Evolutionary conservation across 2,113 vertebrate species (phyloP), one percentile per base, ranked within the genome.

Genomic region (Alethe castanea): DNA sequence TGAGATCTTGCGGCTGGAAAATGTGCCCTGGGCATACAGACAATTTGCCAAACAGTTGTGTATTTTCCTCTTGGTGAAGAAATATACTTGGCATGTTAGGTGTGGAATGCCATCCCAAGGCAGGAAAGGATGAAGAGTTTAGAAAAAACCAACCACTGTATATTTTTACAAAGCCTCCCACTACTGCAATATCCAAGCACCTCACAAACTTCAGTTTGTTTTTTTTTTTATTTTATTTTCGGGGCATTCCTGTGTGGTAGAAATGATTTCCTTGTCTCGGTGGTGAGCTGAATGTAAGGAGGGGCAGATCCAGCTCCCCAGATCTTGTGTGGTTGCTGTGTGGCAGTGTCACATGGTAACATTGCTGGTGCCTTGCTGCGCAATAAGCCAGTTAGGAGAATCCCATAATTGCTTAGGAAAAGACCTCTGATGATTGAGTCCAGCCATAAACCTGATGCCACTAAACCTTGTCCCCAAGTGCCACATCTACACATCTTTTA

Each of bases 41-140:
- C 23, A 14, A 7, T 93, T 82, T 71, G 60, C 76, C 47, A 40
- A 86, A 36, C 31, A 48, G 35, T 7, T 66, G 64, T 44, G 8
- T 47, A 8, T 86, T 95, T 85, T 90, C 28, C 9, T 80, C 53
- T 38, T 35, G 19, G 14, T 83, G 81, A 73, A 45, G 86, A 90
- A 81, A 60, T 13, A 15, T n/a, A 14, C 19, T 56, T 70, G 71
- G 42, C 44, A 4, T 31, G 14, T 48, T 19, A 62, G 44, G 20
- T 52, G 40, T 64, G 47, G 52, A 62, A 54, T 2, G 3, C 22
- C 73, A 13, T 73, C 52, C 44, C 48, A 47, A 70, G 66, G 47
- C 45, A 81, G 35, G 67, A 66, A 35, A 0, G 28, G 38, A 28
- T 62, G 19, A 50, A 53, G 36, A 47, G 65, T 50, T 86, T 29